These are phyloP conservation scores for Acromyrmex charruanus DNA, from an alignment of 1,140 invertebrate genomes.

Conservation along the genomic window DNA sequence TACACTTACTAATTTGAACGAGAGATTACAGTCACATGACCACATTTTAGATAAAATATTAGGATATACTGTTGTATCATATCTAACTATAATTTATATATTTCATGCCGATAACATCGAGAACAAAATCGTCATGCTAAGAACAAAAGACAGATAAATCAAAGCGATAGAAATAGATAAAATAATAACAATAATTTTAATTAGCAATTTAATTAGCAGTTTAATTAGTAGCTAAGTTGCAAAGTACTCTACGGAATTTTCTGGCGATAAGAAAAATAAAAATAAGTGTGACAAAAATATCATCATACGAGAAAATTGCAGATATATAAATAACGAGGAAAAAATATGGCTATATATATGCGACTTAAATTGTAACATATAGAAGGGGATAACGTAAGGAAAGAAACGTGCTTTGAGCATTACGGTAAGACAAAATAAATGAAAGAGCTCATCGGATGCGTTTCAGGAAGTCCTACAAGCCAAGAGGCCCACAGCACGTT, in stretches of 20 bases:
- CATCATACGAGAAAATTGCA: background rate
- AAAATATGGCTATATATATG: background rate
- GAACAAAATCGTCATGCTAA: constrained; percentile 33
- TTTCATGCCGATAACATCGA: constrained; percentile 8
- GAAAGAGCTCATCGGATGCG: background rate
- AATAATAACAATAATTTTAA: background rate
- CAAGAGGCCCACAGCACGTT: background rate
- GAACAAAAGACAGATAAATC: constrained; percentile 20
- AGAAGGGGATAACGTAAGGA: background rate
- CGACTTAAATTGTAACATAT: background rate
- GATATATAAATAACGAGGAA: background rate
- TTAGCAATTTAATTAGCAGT: background rate
- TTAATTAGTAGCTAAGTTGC: background rate
- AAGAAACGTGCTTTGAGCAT: background rate
- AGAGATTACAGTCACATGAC: constrained; percentile 2
- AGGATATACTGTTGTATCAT: background rate
- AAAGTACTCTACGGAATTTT: background rate
- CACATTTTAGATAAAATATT: background rate
- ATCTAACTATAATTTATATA: background rate
- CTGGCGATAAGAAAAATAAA: background rate
- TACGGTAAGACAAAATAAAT: background rate
- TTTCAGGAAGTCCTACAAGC: background rate
- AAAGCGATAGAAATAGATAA: constrained; percentile 15
- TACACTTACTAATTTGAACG: background rate
- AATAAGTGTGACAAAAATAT: background rate